Conservation (phyloP, 2,797 vertebrate genomes). For the Podargus strigoides region DNA sequence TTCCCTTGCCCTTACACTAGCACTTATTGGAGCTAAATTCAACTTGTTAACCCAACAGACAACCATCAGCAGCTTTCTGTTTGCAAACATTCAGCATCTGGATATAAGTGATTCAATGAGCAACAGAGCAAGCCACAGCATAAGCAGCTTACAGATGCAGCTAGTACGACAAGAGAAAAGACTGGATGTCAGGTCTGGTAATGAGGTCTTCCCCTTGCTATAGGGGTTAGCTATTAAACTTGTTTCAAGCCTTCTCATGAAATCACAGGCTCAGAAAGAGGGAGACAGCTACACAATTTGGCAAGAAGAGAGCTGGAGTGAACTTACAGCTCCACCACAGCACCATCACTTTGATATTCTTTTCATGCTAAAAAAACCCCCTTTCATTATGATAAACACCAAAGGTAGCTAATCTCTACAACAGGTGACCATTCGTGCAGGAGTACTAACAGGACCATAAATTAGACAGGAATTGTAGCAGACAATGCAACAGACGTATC, state of each 20-base stretch:
- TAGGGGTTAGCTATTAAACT: neutral
- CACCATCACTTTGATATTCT: neutral
- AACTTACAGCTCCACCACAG: neutral
- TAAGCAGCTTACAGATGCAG: neutral
- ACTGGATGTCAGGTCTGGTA: accelerated
- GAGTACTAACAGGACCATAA: neutral
- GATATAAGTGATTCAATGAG: neutral
- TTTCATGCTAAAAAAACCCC: neutral
- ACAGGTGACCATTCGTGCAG: neutral
- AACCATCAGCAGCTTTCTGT: neutral
- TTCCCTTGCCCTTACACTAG: neutral
- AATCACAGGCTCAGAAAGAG: neutral
- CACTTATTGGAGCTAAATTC: neutral
- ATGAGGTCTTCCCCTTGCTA: neutral
- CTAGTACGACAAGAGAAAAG: neutral
- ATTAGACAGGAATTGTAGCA: neutral
- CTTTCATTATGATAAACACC: neutral
- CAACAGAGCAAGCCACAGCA: neutral
- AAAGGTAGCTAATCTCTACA: neutral
- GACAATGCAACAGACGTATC: neutral
- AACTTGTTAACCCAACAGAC: neutral
- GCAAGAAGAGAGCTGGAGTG: neutral
- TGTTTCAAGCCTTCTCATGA: neutral
- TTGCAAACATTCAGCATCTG: neutral
- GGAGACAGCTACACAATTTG: neutral